Percentiles rank a stretch among this genome's conserved stretches.
phyloP scores from a whole-genome alignment of 1,140 invertebrate genomes.

The Camponotus floridanus region DNA sequence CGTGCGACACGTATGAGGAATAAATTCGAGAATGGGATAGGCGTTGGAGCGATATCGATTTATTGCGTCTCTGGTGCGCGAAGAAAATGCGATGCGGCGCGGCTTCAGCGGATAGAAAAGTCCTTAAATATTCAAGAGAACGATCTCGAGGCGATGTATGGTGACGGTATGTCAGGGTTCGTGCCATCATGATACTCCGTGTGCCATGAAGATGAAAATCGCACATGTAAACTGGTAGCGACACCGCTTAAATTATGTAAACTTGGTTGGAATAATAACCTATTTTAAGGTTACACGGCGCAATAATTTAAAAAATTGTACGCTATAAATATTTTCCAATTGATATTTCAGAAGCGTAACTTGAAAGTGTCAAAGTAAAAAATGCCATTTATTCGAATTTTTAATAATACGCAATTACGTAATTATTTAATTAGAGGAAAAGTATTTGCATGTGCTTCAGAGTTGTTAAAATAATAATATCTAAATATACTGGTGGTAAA shows the following conservation, averaged over 20 bases:
- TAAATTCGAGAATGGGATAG: constrained; percentile 30
- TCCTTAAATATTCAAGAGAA: constrained; percentile 53
- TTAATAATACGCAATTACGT: constrained; percentile 2
- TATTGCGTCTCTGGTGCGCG: constrained; percentile 13
- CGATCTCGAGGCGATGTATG: constrained; percentile 13
- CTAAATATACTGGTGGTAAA: constrained; percentile 23
- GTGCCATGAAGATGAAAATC: constrained; percentile 19
- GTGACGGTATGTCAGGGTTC: not conserved
- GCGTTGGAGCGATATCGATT: constrained; percentile 40
- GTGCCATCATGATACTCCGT: not conserved
- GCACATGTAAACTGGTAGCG: not conserved
- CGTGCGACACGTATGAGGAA: constrained; percentile 4
- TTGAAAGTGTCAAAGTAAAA: not conserved
- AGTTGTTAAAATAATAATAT: constrained; percentile 24
- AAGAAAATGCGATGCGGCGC: not conserved
- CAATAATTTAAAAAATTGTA: not conserved
- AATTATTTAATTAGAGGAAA: not conserved
- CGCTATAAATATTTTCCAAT: not conserved
- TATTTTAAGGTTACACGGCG: not conserved
- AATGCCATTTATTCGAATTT: not conserved
- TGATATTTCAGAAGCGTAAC: not conserved
- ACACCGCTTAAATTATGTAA: constrained; percentile 13
- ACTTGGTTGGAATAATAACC: not conserved
- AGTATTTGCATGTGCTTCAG: not conserved
- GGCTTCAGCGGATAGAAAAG: not conserved